Percentiles rank a stretch among this genome's conserved stretches.
These are phyloP conservation scores for Magallana angulata DNA, from an alignment of 1,140 invertebrate species.

Conservation along the genomic window DNA sequence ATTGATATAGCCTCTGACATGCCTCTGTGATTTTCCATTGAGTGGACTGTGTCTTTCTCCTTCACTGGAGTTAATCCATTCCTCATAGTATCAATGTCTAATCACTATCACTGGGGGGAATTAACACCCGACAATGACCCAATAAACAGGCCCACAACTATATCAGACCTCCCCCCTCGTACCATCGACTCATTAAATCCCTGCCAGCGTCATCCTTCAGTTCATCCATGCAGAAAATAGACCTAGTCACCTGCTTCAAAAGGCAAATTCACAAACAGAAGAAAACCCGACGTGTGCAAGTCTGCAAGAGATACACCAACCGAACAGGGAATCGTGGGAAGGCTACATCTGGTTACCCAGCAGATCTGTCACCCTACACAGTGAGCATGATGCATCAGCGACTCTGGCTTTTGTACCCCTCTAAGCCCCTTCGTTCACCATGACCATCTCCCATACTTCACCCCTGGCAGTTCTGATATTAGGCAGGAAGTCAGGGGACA, in stretches of 20 bases:
- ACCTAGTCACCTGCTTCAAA: constrained; percentile 53
- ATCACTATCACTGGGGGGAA: not conserved
- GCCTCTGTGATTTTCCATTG: not conserved
- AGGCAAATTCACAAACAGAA: constrained; percentile 43
- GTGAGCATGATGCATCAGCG: not conserved
- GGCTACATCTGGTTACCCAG: constrained; percentile 50
- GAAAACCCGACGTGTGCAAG: constrained; percentile 24
- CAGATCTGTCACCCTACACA: not conserved
- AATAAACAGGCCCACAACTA: constrained; percentile 7
- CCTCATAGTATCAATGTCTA: not conserved
- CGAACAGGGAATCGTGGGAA: constrained; percentile 51
- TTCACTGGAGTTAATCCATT: not conserved
- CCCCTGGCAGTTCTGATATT: not conserved
- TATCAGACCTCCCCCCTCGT: constrained; percentile 4
- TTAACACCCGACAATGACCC: constrained; percentile 1
- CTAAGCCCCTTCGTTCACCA: not conserved
- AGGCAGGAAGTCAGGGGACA: not conserved
- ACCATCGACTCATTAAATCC: not conserved
- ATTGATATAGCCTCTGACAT: constrained; percentile 7
- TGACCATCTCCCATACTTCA: constrained; percentile 17
- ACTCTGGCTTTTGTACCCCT: not conserved
- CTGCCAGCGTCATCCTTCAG: not conserved
- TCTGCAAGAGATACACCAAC: not conserved
- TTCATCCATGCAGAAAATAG: constrained; percentile 55
- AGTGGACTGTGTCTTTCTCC: too few species aligned